Conservation (phyloP, 1,140 invertebrate genomes). For the Penaeus japonicus region DNA sequence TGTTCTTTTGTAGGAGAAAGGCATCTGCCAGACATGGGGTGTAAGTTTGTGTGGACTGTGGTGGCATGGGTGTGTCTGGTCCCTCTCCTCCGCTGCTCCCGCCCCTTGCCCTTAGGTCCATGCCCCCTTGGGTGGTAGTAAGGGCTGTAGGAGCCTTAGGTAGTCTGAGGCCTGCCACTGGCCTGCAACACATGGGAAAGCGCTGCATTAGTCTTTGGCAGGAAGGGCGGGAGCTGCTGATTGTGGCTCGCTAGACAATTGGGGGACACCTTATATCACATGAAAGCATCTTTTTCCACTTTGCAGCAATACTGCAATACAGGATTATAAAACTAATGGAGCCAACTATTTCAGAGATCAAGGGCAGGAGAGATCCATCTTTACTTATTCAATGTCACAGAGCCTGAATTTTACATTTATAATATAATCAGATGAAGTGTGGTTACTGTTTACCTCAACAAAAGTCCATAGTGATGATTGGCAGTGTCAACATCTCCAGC, state of each 20-base stretch:
- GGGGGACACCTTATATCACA: too few relatives aligned
- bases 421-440: background rate
- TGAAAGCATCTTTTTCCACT: too few relatives aligned
- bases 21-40: background rate
- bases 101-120: conserved; percentile 36
- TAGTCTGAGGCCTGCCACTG: conserved; percentile 47
- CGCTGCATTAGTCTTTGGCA: conserved; percentile 29
- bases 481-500: background rate
- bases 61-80: conserved; percentile 26
- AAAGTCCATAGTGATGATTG: conserved; percentile 1
- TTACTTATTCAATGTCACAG: too few relatives aligned
- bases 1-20: background rate
- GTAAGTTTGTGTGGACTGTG: background rate
- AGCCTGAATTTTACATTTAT: too few relatives aligned
- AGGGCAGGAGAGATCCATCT: too few relatives aligned
- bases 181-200: conserved; percentile 52
- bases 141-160: conserved; percentile 32
- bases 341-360: too few relatives aligned
- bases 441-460: conserved; percentile 25
- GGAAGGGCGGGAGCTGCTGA: background rate
- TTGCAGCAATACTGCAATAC: too few relatives aligned
- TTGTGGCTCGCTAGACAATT: background rate
- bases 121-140: conserved; percentile 34
- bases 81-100: conserved; percentile 21
- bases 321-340: too few relatives aligned